phyloP scores from a whole-genome alignment of 2,888 invertebrate species.

The Horisme vitalbata region DNA sequence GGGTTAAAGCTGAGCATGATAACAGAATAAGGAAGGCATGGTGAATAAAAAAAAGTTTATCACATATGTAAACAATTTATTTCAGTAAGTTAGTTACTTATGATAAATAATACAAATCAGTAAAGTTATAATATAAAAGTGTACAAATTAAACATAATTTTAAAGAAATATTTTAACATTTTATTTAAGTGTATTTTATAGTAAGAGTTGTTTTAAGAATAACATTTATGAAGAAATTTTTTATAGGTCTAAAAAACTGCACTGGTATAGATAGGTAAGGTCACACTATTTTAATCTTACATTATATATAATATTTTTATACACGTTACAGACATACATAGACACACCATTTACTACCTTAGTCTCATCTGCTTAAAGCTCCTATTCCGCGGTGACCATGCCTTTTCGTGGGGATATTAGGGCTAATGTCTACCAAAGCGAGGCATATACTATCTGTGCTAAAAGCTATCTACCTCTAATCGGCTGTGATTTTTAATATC shows the following conservation, averaged over 20 bases:
- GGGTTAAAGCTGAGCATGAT: no score
- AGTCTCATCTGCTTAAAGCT: constrained; percentile 68
- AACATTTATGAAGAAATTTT: no score
- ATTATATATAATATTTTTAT: no score
- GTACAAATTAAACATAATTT: constrained; percentile 10
- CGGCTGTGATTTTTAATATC: no score
- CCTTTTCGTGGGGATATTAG: constrained; percentile 42
- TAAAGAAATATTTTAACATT: neutral
- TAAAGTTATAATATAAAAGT: constrained; percentile 13
- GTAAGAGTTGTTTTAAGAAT: no score
- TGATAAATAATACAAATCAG: constrained; percentile 50
- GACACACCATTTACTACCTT: constrained; percentile 51
- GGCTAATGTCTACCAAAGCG: constrained; percentile 9
- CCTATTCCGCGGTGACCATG: constrained; percentile 47
- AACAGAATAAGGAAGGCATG: no score
- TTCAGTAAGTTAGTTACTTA: constrained; percentile 27
- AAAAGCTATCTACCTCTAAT: no score
- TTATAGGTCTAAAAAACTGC: no score
- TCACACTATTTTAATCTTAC: no score
- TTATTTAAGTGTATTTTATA: neutral
- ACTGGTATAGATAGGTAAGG: no score
- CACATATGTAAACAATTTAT: no score
- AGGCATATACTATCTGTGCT: neutral
- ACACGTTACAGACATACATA: constrained; percentile 49
- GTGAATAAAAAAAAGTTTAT: neutral